Conservation (phyloP, 2,888 invertebrate genomes). For the Gnatocerus cornutus region DNA sequence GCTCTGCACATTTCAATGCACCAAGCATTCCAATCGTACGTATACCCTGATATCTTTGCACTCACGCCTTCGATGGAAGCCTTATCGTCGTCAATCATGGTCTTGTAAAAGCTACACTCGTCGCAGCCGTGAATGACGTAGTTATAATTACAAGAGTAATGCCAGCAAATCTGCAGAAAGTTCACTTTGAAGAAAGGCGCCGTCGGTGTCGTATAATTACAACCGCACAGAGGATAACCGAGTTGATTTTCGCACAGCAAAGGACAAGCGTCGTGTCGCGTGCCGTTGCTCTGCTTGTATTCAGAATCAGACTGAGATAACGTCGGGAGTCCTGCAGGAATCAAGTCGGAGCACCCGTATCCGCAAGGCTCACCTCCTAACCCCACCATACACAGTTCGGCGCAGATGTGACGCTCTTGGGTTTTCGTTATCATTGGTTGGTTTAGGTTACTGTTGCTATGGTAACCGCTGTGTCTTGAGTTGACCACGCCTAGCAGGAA, state of each 20-base stretch:
- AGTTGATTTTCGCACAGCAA: conserved; percentile 76
- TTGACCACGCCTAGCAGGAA: conserved; percentile 60
- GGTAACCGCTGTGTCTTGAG: conserved; percentile 57
- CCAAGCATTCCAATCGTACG: conserved; percentile 77
- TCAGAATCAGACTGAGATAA: conserved; percentile 55
- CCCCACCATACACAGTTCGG: conserved; percentile 68
- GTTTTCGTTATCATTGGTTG: conserved; percentile 66
- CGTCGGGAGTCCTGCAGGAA: conserved; percentile 71
- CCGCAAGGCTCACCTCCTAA: conserved; percentile 76
- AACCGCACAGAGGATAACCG: conserved; percentile 76
- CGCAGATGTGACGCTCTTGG: conserved; percentile 69
- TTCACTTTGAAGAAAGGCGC: conserved; percentile 58
- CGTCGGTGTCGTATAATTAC: conserved; percentile 59
- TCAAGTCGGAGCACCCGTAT: conserved; percentile 71
- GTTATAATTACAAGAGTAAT: conserved; percentile 71
- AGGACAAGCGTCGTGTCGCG: conserved; percentile 75
- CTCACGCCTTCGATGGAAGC: conserved; percentile 47
- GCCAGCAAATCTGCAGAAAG: conserved; percentile 73
- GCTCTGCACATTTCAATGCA: conserved; percentile 79
- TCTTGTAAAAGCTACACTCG: conserved; percentile 71
- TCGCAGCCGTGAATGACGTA: conserved; percentile 67
- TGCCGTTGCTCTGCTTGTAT: conserved; percentile 54
- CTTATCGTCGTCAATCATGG: conserved; percentile 35
- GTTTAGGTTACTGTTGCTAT: conserved; percentile 60
- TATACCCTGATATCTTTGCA: conserved; percentile 21